phyloP scores from a whole-genome alignment of 2,888 invertebrate species.

The Augochlorella aurata region DNA sequence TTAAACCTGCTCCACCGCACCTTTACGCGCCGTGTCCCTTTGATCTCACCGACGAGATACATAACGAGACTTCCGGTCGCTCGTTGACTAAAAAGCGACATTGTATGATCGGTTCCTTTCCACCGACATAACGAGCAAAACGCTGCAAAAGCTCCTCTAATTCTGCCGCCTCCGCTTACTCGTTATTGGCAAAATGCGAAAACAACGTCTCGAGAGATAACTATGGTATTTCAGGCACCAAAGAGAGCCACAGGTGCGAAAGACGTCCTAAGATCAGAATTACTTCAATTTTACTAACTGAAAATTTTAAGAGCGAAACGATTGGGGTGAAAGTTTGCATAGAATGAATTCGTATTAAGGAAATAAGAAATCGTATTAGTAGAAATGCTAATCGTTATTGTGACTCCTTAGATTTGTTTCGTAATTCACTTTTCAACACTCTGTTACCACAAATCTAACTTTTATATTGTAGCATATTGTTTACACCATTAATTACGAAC shows the following conservation, averaged over 20 bases:
- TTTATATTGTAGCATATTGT: too few relatives aligned
- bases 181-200: neutral
- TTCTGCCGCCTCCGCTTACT: neutral
- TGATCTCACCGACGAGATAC: slow-evolving; percentile 53
- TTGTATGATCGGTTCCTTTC: neutral
- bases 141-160: neutral
- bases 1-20: slow-evolving; percentile 43
- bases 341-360: too few relatives aligned
- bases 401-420: too few relatives aligned
- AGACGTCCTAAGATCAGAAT: neutral
- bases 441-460: too few relatives aligned
- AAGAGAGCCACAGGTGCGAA: neutral
- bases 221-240: neutral
- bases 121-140: neutral
- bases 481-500: too few relatives aligned
- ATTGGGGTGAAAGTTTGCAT: too few relatives aligned
- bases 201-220: neutral
- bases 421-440: too few relatives aligned
- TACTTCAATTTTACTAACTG: neutral
- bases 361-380: too few relatives aligned
- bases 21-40: slow-evolving; percentile 42
- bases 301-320: too few relatives aligned
- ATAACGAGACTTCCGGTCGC: slow-evolving; percentile 43
- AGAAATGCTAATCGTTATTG: too few relatives aligned
- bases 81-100: slow-evolving; percentile 24